Evolutionary conservation across 1,140 invertebrate species (phyloP).

Genomic region (Dryas iulia): DNA sequence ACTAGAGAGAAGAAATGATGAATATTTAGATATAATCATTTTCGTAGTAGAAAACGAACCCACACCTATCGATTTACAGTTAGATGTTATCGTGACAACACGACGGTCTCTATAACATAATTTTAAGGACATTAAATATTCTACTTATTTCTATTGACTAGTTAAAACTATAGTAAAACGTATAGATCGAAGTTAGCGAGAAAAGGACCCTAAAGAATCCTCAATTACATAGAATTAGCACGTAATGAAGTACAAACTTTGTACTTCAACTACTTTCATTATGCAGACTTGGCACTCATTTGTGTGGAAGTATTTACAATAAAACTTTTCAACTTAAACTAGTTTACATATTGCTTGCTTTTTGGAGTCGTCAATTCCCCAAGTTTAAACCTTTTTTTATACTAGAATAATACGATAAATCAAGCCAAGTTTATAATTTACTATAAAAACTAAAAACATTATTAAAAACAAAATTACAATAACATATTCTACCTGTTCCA

Average conservation of each 20-base stretch:
- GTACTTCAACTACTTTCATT: constrained; percentile 44
- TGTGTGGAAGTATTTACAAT: constrained; percentile 49
- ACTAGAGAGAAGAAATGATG: no score
- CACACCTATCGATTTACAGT: no score
- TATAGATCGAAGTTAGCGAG: constrained; percentile 27
- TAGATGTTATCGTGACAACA: no score
- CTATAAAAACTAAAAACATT: no score
- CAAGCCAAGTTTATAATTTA: no score
- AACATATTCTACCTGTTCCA: no score
- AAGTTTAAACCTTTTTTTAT: no score
- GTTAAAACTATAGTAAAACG: not conserved
- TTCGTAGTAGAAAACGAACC: not conserved
- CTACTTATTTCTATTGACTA: not conserved
- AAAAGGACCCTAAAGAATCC: constrained; percentile 34
- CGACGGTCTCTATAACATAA: no score
- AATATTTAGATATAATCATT: not conserved
- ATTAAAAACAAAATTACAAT: no score
- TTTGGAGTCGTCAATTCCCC: no score
- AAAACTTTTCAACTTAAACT: constrained; percentile 44
- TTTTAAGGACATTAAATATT: not conserved
- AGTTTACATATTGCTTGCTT: no score
- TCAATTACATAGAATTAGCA: constrained; percentile 45
- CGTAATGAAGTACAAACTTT: constrained; percentile 47
- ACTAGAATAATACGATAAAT: no score
- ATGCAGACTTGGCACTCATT: constrained; percentile 47